These are phyloP conservation scores for Contarinia nasturtii DNA, from an alignment of 1,140 invertebrate genomes.

Conservation along the genomic window DNA sequence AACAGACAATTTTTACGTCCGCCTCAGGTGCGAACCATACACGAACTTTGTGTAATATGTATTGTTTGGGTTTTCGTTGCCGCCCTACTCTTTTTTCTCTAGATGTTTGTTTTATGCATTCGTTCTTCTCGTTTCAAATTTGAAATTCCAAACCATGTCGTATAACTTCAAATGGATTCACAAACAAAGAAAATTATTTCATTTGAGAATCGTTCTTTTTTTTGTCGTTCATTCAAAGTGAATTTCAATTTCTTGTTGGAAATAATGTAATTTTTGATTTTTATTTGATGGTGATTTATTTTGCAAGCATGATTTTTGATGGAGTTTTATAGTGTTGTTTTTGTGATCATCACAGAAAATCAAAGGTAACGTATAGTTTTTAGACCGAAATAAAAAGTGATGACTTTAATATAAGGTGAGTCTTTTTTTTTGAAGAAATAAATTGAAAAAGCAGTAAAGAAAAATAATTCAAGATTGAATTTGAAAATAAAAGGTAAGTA, in stretches of 20 bases:
- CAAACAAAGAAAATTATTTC: too few relatives aligned
- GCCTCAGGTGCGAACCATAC: slow-evolving; percentile 13
- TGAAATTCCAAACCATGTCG: neutral
- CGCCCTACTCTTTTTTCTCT: neutral
- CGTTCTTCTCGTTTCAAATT: too few relatives aligned
- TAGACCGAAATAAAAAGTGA: neutral
- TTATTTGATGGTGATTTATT: neutral
- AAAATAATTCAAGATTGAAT: too few relatives aligned
- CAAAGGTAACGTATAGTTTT: too few relatives aligned
- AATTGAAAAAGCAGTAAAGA: too few relatives aligned
- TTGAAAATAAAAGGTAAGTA: too few relatives aligned
- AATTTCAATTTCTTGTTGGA: neutral
- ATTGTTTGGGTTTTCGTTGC: slow-evolving; percentile 6
- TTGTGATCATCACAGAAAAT: too few relatives aligned
- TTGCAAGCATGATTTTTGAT: neutral
- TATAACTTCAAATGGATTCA: too few relatives aligned
- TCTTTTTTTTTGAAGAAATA: neutral
- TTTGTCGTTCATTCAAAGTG: neutral
- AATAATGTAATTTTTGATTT: neutral
- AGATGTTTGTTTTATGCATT: too few relatives aligned
- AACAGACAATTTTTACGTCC: slow-evolving; percentile 8
- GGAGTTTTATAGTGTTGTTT: too few relatives aligned
- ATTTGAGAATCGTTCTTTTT: too few relatives aligned
- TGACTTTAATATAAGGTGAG: neutral
- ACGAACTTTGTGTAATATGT: neutral